Conservation (phyloP, 2,113 vertebrate genomes). For the Ginglymostoma cirratum region DNA sequence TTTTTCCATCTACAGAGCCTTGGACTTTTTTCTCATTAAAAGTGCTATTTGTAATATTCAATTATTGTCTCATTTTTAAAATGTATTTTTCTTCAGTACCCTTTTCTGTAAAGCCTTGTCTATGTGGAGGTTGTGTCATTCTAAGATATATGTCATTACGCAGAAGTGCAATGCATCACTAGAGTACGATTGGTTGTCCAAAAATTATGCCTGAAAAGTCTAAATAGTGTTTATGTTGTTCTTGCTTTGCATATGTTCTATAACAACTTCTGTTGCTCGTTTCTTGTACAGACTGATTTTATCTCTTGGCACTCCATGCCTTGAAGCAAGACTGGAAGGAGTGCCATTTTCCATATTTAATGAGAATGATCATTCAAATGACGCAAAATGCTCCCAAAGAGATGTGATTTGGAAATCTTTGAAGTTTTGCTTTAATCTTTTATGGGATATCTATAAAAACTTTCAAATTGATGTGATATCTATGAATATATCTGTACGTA, state of each 20-base stretch:
- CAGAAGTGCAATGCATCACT: background rate
- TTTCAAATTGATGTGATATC: background rate
- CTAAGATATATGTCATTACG: background rate
- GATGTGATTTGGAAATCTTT: background rate
- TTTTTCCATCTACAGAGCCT: background rate
- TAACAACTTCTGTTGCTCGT: background rate
- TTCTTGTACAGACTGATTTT: background rate
- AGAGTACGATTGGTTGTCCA: background rate
- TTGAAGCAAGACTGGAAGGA: background rate
- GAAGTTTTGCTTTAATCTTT: background rate
- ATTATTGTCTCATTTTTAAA: background rate
- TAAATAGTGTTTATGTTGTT: background rate
- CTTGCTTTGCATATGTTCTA: background rate
- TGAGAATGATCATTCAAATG: background rate
- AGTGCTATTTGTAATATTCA: too few relatives aligned
- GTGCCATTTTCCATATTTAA: background rate
- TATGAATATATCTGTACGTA: background rate
- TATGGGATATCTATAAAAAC: background rate
- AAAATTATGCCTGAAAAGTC: slow-evolving; percentile 14
- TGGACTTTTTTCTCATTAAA: background rate
- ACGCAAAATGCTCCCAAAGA: background rate
- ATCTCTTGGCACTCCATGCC: background rate
- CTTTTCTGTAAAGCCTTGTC: background rate
- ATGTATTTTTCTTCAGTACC: background rate
- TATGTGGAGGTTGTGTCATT: background rate